Percentiles rank a stretch among this genome's conserved stretches.
Evolutionary conservation across 2,113 vertebrate genomes (phyloP).

Genomic region (Oxyruncus cristatus): DNA sequence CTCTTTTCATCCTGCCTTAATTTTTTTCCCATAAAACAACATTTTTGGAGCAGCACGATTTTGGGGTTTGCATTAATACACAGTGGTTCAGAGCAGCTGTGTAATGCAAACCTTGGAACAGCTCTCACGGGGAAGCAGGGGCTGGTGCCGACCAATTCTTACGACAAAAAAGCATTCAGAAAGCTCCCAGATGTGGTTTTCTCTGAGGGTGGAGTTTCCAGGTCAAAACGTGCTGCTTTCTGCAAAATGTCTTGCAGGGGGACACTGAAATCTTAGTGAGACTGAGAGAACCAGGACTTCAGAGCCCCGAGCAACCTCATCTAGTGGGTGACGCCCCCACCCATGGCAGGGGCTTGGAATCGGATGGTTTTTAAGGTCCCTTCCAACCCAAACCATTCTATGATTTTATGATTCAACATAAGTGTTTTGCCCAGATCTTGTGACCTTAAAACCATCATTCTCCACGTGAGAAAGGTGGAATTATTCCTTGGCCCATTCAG

Average conservation of each 20-base stretch:
- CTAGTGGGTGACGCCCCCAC: background rate
- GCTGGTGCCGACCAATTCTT: background rate
- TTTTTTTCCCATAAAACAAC: background rate
- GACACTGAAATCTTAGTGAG: background rate
- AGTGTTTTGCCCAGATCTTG: background rate
- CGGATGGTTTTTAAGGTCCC: background rate
- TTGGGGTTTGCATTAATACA: background rate
- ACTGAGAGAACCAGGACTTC: background rate
- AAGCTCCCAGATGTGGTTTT: background rate
- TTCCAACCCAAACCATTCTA: background rate
- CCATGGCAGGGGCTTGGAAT: background rate
- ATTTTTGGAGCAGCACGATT: background rate
- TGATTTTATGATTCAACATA: background rate
- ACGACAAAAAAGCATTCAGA: background rate
- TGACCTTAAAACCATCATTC: background rate
- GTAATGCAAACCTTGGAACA: background rate
- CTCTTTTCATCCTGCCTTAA: background rate
- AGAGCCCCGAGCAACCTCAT: background rate
- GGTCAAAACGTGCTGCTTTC: background rate
- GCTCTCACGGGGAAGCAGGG: background rate
- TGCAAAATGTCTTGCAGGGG: accelerated
- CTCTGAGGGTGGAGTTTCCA: background rate
- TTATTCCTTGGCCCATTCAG: background rate
- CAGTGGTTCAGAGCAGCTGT: background rate
- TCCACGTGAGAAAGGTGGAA: background rate